phyloP scores from a whole-genome alignment of 2,888 invertebrate species.

The Agapostemon virescens region DNA sequence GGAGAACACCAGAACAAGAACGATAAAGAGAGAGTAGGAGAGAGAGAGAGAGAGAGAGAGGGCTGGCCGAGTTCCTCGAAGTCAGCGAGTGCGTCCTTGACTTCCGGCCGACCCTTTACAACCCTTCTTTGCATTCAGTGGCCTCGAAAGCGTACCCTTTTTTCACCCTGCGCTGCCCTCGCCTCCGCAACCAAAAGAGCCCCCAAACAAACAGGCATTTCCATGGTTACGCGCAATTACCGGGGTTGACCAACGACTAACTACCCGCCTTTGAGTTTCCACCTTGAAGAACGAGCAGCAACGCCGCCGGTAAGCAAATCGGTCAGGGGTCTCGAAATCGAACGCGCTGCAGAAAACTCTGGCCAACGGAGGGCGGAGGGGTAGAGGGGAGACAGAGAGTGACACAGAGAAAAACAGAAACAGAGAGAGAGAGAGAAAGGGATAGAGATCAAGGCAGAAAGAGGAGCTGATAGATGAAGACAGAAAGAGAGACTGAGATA shows the following conservation, averaged over 20 bases:
- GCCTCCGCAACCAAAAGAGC: constrained; percentile 65
- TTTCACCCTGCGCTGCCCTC: constrained; percentile 62
- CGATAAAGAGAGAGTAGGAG: background rate
- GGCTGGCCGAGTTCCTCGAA: constrained; percentile 67
- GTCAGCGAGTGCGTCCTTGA: constrained; percentile 73
- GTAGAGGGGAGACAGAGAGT: no score
- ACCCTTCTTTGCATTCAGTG: constrained; percentile 75
- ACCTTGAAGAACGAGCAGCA: constrained; percentile 67
- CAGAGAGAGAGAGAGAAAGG: background rate
- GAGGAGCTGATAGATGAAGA: no score
- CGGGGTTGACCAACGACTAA: constrained; percentile 72
- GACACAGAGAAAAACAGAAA: no score
- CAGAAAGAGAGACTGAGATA: no score
- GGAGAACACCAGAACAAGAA: constrained; percentile 2
- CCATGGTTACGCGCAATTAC: constrained; percentile 78
- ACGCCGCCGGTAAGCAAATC: constrained; percentile 62
- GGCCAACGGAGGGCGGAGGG: background rate
- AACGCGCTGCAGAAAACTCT: constrained; percentile 32
- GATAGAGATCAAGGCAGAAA: no score
- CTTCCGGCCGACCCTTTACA: constrained; percentile 74
- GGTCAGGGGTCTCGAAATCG: constrained; percentile 66
- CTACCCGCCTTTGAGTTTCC: constrained; percentile 72
- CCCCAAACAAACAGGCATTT: constrained; percentile 77
- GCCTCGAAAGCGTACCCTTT: constrained; percentile 69
- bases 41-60: background rate